Conservation (phyloP, 2,113 vertebrate genomes). For the Pseudopodoces humilis region DNA sequence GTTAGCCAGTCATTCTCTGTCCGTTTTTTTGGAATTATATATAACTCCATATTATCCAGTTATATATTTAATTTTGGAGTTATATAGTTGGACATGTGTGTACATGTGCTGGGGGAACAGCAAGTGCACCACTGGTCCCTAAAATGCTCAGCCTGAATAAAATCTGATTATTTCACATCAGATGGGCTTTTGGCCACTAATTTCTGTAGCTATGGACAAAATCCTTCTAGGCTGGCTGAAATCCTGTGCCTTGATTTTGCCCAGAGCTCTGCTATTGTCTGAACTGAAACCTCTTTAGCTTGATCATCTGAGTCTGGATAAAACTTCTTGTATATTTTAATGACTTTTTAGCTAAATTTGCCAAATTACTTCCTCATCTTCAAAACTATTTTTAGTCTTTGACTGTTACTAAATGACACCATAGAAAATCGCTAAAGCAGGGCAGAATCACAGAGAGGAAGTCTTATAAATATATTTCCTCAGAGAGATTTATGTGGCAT, state of each 20-base stretch:
- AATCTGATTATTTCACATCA: background rate
- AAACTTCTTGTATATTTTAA: background rate
- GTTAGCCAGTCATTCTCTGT: background rate
- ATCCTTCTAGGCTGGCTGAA: background rate
- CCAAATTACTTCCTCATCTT: background rate
- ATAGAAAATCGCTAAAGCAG: background rate
- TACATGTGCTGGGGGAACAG: fast-evolving
- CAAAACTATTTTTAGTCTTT: background rate
- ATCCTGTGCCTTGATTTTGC: background rate
- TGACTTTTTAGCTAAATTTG: background rate
- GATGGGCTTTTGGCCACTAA: background rate
- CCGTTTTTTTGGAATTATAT: fast-evolving
- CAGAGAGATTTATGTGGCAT: background rate
- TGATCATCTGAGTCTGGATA: background rate
- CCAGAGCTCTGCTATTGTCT: fast-evolving
- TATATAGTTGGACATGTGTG: fast-evolving
- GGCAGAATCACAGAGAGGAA: background rate
- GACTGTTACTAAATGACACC: background rate
- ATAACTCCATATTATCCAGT: too few species aligned
- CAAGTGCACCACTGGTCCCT: background rate
- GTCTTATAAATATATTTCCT: background rate
- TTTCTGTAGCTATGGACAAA: background rate
- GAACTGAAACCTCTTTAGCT: background rate
- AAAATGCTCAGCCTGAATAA: background rate
- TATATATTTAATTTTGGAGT: background rate